phyloP scores from a whole-genome alignment of 2,113 vertebrate genomes.

The Actenoides lindsayi region DNA sequence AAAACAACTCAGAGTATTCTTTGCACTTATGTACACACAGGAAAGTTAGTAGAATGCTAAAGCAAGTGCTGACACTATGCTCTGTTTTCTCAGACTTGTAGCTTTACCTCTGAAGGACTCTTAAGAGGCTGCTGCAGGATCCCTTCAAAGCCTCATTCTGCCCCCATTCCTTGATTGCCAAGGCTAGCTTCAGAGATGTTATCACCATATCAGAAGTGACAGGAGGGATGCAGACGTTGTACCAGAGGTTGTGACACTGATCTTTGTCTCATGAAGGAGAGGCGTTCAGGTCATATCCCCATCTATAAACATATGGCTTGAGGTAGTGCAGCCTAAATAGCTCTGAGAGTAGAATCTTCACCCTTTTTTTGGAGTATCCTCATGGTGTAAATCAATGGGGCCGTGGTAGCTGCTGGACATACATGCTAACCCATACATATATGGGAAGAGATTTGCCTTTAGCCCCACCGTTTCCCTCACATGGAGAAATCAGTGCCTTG shows the following conservation, averaged over 20 bases:
- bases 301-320: not conserved
- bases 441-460: not conserved
- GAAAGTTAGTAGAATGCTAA: not conserved
- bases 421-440: not conserved
- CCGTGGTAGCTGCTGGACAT: not conserved
- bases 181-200: not conserved
- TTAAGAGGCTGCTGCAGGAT: not conserved
- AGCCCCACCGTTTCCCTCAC: not conserved
- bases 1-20: not conserved
- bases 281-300: not conserved
- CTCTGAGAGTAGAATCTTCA: not conserved
- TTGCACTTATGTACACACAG: not conserved
- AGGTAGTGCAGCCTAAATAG: not conserved
- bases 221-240: not conserved
- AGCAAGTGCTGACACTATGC: not conserved
- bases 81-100: slow-evolving; percentile 14
- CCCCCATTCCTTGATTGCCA: not conserved
- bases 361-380: not conserved
- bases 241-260: not conserved
- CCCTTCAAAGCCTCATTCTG: not conserved
- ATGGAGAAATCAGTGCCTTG: not conserved
- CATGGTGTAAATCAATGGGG: not conserved
- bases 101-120: not conserved
- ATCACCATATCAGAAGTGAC: not conserved
- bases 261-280: not conserved